Conservation (phyloP, 2,888 invertebrate genomes). For the Drosophila mercatorum region DNA sequence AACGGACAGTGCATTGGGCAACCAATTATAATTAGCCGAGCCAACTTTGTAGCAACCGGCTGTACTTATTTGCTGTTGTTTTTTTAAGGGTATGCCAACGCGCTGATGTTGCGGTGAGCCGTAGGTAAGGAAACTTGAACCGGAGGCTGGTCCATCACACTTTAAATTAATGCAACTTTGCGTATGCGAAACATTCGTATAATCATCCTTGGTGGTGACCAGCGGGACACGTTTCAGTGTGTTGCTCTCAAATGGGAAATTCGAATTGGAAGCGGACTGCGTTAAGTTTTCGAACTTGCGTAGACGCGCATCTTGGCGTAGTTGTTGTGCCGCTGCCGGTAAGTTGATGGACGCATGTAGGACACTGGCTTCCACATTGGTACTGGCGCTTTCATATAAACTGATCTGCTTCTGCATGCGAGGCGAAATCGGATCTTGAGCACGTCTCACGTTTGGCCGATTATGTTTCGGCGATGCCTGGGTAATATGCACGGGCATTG, state of each 20-base stretch:
- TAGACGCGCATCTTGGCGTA: slow-evolving; percentile 79
- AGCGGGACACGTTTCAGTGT: slow-evolving; percentile 75
- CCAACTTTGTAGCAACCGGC: not conserved
- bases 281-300: slow-evolving; percentile 81
- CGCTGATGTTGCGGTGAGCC: slow-evolving; percentile 65
- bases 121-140: slow-evolving; percentile 19
- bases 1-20: slow-evolving; percentile 49
- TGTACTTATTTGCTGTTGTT: slow-evolving; percentile 1
- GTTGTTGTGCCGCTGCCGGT: slow-evolving; percentile 70
- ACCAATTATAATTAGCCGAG: slow-evolving; percentile 21
- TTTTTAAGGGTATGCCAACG: slow-evolving; percentile 4
- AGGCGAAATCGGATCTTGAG: slow-evolving; percentile 81
- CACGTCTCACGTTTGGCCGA: slow-evolving; percentile 68
- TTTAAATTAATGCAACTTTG: slow-evolving; percentile 82
- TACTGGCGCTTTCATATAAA: slow-evolving; percentile 72
- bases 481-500: slow-evolving; percentile 62
- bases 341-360: slow-evolving; percentile 80
- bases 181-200: slow-evolving; percentile 73
- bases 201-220: slow-evolving; percentile 64
- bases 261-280: slow-evolving; percentile 83
- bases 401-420: slow-evolving; percentile 83
- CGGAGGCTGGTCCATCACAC: slow-evolving; percentile 27
- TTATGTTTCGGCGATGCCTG: slow-evolving; percentile 69
- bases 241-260: slow-evolving; percentile 83
- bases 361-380: slow-evolving; percentile 27